Percentiles rank a stretch among this genome's conserved stretches.
phyloP scores from a whole-genome alignment of 2,888 invertebrate species.

The Halictus ligatus region DNA sequence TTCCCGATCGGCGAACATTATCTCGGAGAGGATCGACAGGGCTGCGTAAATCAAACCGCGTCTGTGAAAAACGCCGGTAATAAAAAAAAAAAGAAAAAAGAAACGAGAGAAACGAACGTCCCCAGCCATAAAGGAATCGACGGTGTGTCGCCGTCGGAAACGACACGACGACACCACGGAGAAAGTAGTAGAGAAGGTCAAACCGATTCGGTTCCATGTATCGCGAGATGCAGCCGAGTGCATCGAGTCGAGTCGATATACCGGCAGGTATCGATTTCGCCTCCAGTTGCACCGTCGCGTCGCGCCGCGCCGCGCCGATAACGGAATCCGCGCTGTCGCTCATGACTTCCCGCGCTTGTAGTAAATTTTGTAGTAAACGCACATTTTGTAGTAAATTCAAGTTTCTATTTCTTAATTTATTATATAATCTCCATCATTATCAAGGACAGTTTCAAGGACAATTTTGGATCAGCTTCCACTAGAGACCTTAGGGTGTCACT shows the following conservation, averaged over 20 bases:
- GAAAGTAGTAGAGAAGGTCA: background rate
- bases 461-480: no score
- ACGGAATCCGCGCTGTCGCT: conserved; percentile 54
- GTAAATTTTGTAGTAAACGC: no score
- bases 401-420: no score
- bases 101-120: conserved; percentile 11
- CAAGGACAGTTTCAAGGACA: no score
- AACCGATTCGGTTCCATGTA: conserved; percentile 40
- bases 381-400: no score
- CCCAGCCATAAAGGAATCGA: conserved; percentile 40
- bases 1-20: conserved; percentile 52
- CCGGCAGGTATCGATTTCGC: conserved; percentile 65
- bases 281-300: conserved; percentile 36
- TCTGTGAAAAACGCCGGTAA: background rate
- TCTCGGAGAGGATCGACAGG: conserved; percentile 43
- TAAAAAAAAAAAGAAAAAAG: no score
- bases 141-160: conserved; percentile 8
- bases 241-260: conserved; percentile 64
- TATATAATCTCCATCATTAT: no score
- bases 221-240: conserved; percentile 64
- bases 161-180: background rate
- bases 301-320: conserved; percentile 48
- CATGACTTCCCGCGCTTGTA: conserved; percentile 47
- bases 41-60: conserved; percentile 45
- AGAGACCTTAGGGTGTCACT: no score